Evolutionary conservation across 2,797 vertebrate species (phyloP).

Genomic region (Cichlasoma orientale): DNA sequence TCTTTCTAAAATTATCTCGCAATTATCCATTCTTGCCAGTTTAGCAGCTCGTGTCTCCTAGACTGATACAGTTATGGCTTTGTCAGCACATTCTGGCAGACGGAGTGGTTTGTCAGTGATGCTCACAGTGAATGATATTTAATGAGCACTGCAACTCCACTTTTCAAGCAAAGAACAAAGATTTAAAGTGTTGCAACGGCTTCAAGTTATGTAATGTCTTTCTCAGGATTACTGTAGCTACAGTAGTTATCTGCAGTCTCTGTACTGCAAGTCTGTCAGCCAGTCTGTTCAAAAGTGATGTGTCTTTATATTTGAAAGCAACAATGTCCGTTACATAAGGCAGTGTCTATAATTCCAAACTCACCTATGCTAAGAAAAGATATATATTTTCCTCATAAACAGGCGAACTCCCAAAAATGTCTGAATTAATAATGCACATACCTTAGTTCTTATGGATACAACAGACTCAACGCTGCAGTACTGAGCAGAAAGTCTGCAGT

Average conservation of each 20-base stretch:
- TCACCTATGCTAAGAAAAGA: background rate
- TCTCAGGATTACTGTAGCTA: conserved; percentile 25
- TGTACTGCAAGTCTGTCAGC: conserved; percentile 12
- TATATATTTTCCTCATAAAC: background rate
- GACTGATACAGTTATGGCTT: background rate
- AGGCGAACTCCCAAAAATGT: conserved; percentile 1
- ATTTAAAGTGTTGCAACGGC: conserved; percentile 31
- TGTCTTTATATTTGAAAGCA: conserved; percentile 2
- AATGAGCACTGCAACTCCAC: conserved; percentile 4
- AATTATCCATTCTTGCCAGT: background rate
- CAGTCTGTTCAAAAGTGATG: conserved; percentile 16
- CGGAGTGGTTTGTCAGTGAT: background rate
- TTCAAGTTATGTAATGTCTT: conserved; percentile 35
- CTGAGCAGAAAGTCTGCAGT: conserved; percentile 34
- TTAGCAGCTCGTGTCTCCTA: background rate
- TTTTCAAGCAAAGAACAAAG: conserved; percentile 27
- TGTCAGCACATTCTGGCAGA: background rate
- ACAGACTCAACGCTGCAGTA: background rate
- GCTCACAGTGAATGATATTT: background rate
- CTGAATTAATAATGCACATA: conserved; percentile 20
- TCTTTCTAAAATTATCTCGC: background rate
- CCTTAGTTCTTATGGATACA: conserved; percentile 1
- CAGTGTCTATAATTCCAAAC: background rate
- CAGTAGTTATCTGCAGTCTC: conserved; percentile 18
- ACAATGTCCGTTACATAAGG: conserved; percentile 9